Base-by-base conservation (phyloP, 2,888 invertebrate genomes). In the Cataglyphis cursor region DNA sequence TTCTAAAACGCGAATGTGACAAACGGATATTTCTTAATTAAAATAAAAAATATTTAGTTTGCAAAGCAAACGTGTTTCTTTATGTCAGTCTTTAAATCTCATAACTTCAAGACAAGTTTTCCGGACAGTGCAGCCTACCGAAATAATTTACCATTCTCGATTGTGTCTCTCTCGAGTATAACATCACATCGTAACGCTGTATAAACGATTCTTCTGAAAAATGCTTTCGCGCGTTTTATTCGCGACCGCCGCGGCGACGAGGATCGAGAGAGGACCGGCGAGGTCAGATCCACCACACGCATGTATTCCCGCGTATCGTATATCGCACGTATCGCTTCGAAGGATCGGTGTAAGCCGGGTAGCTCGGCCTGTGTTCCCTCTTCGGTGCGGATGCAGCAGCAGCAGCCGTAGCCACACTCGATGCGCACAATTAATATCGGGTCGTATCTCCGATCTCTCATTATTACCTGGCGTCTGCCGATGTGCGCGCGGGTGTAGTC, bases 381-480 rank as follows among this genome's bases (percentile, higher is more conserved):
- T 48, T 84, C 72, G 68, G 76, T 66, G 72, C 82, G 73, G 75
- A 82, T 74, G 74, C 73, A 80, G 80, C 84, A 68, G 73, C 83
- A 84, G 74, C 87, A 82, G 75, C 89, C 73, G 64, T 68, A 87
- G 86, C 91, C 91, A 92, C 91, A 90, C 90, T 90, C 93, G 91
- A 93, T 93, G 93, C 93, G 92, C 92, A 93, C 94, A 94, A 94
- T 94, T 94, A 94, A 94, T 94, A 94, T 94, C 92, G 92, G 87
- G 90, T 91, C 92, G 91, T 94, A 94, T 94, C 94, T 94, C 91
- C 92, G 93, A 94, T 94, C 94, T 94, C 94, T 94, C 94, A 94
- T 94, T 94, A 94, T 93, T 93, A 94, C 92, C 92, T 90, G 91
- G 90, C 91, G 90, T 87, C 81, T 74, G 88, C 70, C 87, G 82